Evolutionary conservation across 2,888 invertebrate genomes (phyloP).

Genomic region (Blastobasis lacticolella): DNA sequence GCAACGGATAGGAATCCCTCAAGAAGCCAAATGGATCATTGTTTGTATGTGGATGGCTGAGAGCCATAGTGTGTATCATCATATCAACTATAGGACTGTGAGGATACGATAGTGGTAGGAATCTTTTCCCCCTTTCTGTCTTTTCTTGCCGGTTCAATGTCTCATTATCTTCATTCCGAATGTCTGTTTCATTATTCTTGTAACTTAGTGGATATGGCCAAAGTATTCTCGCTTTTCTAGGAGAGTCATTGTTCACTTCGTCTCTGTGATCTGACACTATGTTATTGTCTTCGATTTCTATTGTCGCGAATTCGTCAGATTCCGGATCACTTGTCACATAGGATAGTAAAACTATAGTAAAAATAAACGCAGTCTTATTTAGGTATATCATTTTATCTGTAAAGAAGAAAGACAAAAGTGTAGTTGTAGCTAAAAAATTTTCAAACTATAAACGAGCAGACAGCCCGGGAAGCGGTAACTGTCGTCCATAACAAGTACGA

Average conservation of each 20-base stretch:
- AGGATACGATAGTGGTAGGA: constrained; percentile 42
- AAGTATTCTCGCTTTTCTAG: constrained; percentile 35
- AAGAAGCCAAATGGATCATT: constrained; percentile 59
- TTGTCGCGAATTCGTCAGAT: constrained; percentile 26
- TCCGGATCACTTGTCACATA: constrained; percentile 24
- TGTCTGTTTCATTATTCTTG: constrained; percentile 11
- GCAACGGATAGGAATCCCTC: constrained; percentile 53
- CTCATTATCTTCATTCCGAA: constrained; percentile 3
- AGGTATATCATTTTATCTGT: constrained; percentile 31
- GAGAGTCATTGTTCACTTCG: constrained; percentile 10
- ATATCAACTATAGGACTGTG: constrained; percentile 53
- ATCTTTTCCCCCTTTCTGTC: constrained; percentile 28
- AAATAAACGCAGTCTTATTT: constrained; percentile 17
- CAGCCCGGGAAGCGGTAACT: too few species aligned
- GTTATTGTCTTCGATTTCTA: constrained; percentile 27
- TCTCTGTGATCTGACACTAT: constrained; percentile 15
- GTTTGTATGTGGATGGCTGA: constrained; percentile 39
- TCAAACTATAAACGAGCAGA: too few species aligned
- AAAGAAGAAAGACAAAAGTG: neutral
- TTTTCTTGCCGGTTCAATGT: constrained; percentile 12
- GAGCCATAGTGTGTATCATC: constrained; percentile 46
- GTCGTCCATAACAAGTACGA: too few species aligned
- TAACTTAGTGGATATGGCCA: constrained; percentile 41
- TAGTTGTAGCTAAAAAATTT: too few species aligned
- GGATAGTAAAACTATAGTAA: constrained; percentile 16